Base-by-base conservation (phyloP, 2,888 invertebrate species). In the Coleophora deauratella region DNA sequence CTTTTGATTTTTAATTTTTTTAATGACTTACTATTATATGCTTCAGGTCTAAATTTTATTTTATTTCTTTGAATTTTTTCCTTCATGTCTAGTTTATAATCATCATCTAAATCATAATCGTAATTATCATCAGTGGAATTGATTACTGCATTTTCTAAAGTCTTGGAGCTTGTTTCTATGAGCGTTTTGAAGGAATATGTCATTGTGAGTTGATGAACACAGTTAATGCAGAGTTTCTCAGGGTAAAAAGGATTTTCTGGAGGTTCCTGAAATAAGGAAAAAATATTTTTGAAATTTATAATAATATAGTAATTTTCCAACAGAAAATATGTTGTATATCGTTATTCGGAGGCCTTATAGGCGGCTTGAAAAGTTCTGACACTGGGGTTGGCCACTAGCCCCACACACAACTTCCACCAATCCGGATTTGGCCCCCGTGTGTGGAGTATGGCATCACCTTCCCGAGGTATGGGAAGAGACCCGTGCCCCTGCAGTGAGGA, bases 111-210 rank as follows among this genome's bases (percentile, higher is more conserved):
- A 28, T 57, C 59, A 28, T 57, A 66, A n/a, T 74, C 72, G 47
- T 57, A 66, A 41, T 65, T 54, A 31, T 80, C 76, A 44, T 70
- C 67, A 9, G 57, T 40, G 40, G 56, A 21, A 37, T 30, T 8
- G 14, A 14, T n/a, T 8, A 37, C 4, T 6, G 7, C 8, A n/a
- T 21, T 21, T 9, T 21, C 47, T 38, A 82, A 54, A 8, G 66
- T 73, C 54, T 64, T 74, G 13, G 67, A 54, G 54, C 66, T 80
- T n/a, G 67, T 55, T 45, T 84, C 75, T 51, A 85, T 73, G 2
- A 85, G 69, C 1, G 64, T 52, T 66, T 86, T 85, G 52, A 86
- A 86, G 2, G 85, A 81, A 56, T 82, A 78, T 15, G 84, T 82
- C 28, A 82, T 63, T 13, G 78, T 84, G 7, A 86, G 67, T 32